Conservation (phyloP, 2,888 invertebrate species). For the Drosophila histrio region DNA sequence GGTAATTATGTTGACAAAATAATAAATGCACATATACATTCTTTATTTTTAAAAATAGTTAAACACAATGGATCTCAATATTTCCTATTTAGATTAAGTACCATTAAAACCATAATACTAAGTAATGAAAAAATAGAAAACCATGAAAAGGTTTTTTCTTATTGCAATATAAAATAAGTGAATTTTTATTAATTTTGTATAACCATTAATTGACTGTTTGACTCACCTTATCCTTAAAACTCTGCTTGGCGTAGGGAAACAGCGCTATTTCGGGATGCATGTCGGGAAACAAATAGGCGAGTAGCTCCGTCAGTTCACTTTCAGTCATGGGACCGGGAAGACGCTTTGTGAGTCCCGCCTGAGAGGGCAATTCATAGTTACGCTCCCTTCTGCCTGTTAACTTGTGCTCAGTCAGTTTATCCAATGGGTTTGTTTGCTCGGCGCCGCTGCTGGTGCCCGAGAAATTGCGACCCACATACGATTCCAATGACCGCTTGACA, state of each 20-base stretch:
- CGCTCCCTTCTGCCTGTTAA: constrained; percentile 84
- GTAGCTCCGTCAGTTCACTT: constrained; percentile 89
- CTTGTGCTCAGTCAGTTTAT: constrained; percentile 91
- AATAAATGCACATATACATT: too few relatives aligned
- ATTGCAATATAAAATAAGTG: too few relatives aligned
- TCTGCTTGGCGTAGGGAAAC: constrained; percentile 85
- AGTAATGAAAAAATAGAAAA: too few relatives aligned
- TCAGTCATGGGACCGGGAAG: constrained; percentile 92
- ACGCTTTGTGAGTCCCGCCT: constrained; percentile 85
- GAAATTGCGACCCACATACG: constrained; percentile 81
- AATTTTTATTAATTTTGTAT: too few relatives aligned
- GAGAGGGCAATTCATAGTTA: constrained; percentile 72
- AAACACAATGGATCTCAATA: too few relatives aligned
- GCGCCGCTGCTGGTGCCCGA: constrained; percentile 85
- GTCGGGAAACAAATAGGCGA: constrained; percentile 95
- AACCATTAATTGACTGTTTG: too few relatives aligned
- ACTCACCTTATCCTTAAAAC: constrained; percentile 85
- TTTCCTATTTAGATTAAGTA: too few relatives aligned
- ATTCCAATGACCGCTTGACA: constrained; percentile 65
- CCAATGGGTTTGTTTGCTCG: constrained; percentile 86
- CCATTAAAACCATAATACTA: too few relatives aligned
- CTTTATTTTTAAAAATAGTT: too few relatives aligned
- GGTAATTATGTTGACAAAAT: too few relatives aligned
- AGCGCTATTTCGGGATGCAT: constrained; percentile 87
- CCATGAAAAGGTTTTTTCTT: too few relatives aligned